phyloP scores from a whole-genome alignment of 2,113 vertebrate species.

The Nesoenas mayeri region DNA sequence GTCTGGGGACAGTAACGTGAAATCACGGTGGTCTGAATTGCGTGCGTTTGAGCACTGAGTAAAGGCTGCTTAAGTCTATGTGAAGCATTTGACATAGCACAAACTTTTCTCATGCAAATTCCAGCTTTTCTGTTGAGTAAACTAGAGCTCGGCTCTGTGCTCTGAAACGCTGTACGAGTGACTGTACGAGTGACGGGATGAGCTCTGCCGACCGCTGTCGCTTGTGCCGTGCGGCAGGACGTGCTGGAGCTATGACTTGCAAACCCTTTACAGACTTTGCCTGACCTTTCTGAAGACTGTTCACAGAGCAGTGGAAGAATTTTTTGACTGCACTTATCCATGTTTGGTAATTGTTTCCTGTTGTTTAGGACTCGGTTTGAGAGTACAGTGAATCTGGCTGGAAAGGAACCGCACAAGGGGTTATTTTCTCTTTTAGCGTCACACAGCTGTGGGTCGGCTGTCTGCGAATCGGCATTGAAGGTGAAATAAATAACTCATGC shows the following conservation, averaged over 20 bases:
- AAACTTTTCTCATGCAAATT: not conserved
- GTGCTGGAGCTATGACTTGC: not conserved
- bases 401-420: not conserved
- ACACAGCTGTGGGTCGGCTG: too few relatives aligned
- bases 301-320: not conserved
- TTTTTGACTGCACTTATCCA: not conserved
- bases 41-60: not conserved
- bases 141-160: not conserved
- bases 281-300: not conserved
- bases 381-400: not conserved
- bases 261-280: not conserved
- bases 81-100: accelerated
- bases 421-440: not conserved
- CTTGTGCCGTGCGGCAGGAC: not conserved
- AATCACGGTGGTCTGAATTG: not conserved
- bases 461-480: not conserved
- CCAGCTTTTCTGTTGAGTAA: not conserved
- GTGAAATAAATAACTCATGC: too few relatives aligned
- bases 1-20: not conserved
- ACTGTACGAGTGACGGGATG: not conserved
- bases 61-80: not conserved
- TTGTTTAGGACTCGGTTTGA: not conserved
- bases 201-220: not conserved
- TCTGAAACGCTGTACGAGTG: not conserved
- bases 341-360: constrained; percentile 13